These are phyloP conservation scores for Hydrolagus colliei DNA, from an alignment of 2,797 vertebrate species.

Conservation along the genomic window DNA sequence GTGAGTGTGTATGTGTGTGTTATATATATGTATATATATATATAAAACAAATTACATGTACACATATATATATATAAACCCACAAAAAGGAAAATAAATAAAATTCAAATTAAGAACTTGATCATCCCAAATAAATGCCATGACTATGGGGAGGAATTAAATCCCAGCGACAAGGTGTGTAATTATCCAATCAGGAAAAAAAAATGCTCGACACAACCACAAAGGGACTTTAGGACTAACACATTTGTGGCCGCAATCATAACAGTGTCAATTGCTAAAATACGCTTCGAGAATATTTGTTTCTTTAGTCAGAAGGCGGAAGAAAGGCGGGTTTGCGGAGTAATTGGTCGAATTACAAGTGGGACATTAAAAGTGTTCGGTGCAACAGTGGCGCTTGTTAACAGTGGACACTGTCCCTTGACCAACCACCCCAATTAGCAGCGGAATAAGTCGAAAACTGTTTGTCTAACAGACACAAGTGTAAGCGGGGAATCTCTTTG, in stretches of 20 bases:
- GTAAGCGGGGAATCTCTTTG: no score
- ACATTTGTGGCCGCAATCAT: background rate
- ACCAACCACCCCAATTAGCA: no score
- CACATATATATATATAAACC: no score
- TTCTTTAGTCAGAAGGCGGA: background rate
- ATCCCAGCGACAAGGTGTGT: background rate
- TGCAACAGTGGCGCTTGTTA: background rate
- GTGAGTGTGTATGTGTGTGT: no score
- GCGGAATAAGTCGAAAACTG: no score
- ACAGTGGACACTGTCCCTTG: no score
- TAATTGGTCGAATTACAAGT: background rate
- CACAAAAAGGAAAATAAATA: no score
- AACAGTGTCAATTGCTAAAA: background rate
- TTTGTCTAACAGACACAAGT: no score
- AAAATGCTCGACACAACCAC: background rate
- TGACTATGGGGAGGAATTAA: background rate
- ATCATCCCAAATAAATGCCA: background rate
- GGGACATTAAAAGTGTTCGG: background rate
- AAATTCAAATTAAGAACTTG: no score
- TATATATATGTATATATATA: no score
- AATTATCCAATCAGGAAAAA: conserved; percentile 1
- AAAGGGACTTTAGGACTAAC: background rate
- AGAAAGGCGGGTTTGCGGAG: background rate
- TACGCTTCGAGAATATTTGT: background rate
- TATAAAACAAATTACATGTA: no score